Evolutionary conservation across 2,113 vertebrate species (phyloP), one percentile per base, ranked within the genome.

Genomic region (Varanus salvator): DNA sequence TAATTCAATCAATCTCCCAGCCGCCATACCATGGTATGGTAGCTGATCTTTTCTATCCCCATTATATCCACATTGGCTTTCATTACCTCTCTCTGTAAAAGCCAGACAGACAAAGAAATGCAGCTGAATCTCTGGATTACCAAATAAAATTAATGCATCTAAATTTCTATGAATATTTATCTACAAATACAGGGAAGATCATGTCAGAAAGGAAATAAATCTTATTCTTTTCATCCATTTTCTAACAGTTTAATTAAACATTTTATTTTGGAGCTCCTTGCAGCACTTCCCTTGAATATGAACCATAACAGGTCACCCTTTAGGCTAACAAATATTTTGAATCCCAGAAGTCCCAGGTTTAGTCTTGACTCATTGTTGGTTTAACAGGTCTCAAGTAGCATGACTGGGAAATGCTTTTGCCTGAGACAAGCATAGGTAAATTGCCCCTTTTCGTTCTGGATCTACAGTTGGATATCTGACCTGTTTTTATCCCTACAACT

Each of bases 211-310:
- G 87, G n/a, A 64, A 86, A 89, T 19, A 72, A 19, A 8, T 80
- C 44, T 12, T 52, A n/a, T 64, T 89, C 50, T 84, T 77, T 91
- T n/a, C 9, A 88, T 81, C n/a, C 23, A 29, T 74, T 90, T 74
- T 83, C 60, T 89, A 71, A 94, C 0, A 94, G 91, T 66, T 38
- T 84, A 95, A 83, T 5, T 72, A 91, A 91, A 68, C 68, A 89
- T 89, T 89, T 92, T 93, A 69, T 57, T 92, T 92, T 92, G 91
- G 83, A 91, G n/a, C 34, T 88, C 94, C 91, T 8, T 90, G 66
- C 81, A 94, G 90, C 85, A 92, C 78, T 90, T 92, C 76, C 91
- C 92, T 17, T 88, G 87, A 92, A 60, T 84, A 86, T 38, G 94
- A 75, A 94, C 91, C 76, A 93, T 91, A 93, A 91, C 86, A 64